These are phyloP conservation scores for Paramuricea clavata DNA, from an alignment of 92 coral and sea anemone species.

Conservation along the genomic window DNA sequence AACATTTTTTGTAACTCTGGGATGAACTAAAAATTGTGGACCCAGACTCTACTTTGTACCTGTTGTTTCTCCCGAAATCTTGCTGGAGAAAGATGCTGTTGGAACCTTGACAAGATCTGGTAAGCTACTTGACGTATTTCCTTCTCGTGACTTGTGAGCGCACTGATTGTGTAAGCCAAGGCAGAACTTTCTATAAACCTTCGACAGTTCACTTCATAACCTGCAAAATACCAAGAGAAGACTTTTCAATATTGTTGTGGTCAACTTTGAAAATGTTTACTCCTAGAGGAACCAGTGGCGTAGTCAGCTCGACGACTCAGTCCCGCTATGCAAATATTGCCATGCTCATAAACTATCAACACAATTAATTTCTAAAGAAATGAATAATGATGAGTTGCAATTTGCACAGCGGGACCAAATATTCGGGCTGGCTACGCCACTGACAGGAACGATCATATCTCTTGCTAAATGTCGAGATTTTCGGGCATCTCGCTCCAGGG, in stretches of 20 bases:
- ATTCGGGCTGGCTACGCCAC: too few relatives aligned
- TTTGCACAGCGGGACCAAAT: too few relatives aligned
- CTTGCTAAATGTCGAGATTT: too few relatives aligned
- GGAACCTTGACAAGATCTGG: slow-evolving; percentile 86
- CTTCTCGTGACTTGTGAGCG: slow-evolving; percentile 83
- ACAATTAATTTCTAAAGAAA: too few relatives aligned
- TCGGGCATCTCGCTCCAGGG: too few relatives aligned
- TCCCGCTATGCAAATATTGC: too few relatives aligned
- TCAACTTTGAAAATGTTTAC: too few relatives aligned
- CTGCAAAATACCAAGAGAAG: slow-evolving; percentile 37
- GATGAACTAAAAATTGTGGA: background rate
- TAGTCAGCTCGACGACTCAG: too few relatives aligned
- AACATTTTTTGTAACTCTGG: background rate
- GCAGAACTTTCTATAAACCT: slow-evolving; percentile 88
- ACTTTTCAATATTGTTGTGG: background rate
- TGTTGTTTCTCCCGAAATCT: slow-evolving; percentile 87
- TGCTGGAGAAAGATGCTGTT: slow-evolving; percentile 78
- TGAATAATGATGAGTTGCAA: too few relatives aligned
- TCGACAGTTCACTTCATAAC: slow-evolving; percentile 86
- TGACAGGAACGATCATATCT: too few relatives aligned
- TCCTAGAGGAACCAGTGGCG: too few relatives aligned
- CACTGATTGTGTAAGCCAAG: slow-evolving; percentile 79
- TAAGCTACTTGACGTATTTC: slow-evolving; percentile 93
- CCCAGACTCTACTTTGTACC: slow-evolving; percentile 44
- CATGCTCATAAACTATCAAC: too few relatives aligned